A percentile compares a stretch with the other conserved stretches of the same genome.
phyloP scores from a whole-genome alignment of 2,113 vertebrate genomes.

The Puffinus mauretanicus region DNA sequence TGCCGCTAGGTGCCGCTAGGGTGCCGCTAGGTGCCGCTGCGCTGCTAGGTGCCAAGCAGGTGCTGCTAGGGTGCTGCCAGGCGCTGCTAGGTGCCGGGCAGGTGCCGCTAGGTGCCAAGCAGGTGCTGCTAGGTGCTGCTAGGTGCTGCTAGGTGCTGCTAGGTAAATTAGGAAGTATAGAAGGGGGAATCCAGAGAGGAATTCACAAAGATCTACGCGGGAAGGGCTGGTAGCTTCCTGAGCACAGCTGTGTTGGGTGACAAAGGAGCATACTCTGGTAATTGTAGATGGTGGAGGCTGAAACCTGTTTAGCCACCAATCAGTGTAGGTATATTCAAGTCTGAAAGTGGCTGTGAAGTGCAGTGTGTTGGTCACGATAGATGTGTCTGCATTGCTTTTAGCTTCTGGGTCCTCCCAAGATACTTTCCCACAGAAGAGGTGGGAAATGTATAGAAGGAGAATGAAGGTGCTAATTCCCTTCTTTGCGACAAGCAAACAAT shows the following conservation, averaged over 20 bases:
- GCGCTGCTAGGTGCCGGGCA: too few species aligned
- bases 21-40: too few species aligned
- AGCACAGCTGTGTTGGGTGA: background rate
- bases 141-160: background rate
- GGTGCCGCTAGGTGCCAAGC: too few species aligned
- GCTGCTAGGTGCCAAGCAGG: too few species aligned
- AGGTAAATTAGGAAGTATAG: background rate
- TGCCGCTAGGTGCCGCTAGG: too few species aligned
- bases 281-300: background rate
- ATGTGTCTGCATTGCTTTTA: background rate
- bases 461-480: background rate
- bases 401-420: background rate
- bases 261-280: background rate
- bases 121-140: too few species aligned
- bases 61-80: too few species aligned
- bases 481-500: background rate
- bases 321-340: too few species aligned
- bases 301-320: background rate
- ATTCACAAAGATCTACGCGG: background rate
- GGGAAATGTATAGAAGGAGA: background rate
- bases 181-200: background rate
- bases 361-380: background rate
- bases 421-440: background rate
- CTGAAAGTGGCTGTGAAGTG: background rate
- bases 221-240: background rate